Percentiles rank a stretch among this genome's conserved stretches.
phyloP scores from a whole-genome alignment of 2,888 invertebrate genomes.

The Eristalis intricaria region DNA sequence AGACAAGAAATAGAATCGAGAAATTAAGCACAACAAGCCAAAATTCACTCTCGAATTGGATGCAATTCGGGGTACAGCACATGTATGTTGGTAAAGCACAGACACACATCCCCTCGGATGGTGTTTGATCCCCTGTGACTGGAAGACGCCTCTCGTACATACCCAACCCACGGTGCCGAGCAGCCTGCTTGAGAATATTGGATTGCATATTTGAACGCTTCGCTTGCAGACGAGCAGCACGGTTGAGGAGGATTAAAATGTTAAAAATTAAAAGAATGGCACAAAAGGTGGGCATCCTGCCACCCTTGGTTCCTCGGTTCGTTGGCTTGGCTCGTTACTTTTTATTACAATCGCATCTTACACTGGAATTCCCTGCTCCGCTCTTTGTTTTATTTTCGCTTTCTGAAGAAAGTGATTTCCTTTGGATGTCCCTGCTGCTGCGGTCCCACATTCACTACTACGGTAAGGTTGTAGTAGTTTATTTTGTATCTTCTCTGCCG shows the following conservation, averaged over 20 bases:
- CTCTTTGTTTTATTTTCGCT: constrained; percentile 38
- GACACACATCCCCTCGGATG: not conserved
- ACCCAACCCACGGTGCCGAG: not conserved
- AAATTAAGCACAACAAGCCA: constrained; percentile 65
- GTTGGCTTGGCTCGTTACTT: constrained; percentile 55
- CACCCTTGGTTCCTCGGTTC: constrained; percentile 44
- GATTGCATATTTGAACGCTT: constrained; percentile 65
- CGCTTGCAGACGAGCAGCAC: constrained; percentile 37
- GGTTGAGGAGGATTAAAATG: constrained; percentile 56
- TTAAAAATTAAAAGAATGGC: constrained; percentile 71
- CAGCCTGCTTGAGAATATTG: constrained; percentile 43
- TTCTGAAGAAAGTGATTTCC: constrained; percentile 39
- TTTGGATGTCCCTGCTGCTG: constrained; percentile 51
- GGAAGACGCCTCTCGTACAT: constrained; percentile 15
- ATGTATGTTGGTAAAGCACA: not conserved
- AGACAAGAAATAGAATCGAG: constrained; percentile 47
- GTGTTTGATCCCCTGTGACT: constrained; percentile 22
- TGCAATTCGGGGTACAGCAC: constrained; percentile 53
- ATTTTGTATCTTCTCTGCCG: constrained; percentile 33
- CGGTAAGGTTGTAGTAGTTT: not conserved
- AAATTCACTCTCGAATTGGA: constrained; percentile 64
- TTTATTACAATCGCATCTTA: constrained; percentile 66
- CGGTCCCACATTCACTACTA: constrained; percentile 26
- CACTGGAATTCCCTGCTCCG: constrained; percentile 12
- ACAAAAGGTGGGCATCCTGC: constrained; percentile 10